Evolutionary conservation across 2,797 vertebrate genomes (phyloP).

Genomic region (Sarcophilus harrisii): DNA sequence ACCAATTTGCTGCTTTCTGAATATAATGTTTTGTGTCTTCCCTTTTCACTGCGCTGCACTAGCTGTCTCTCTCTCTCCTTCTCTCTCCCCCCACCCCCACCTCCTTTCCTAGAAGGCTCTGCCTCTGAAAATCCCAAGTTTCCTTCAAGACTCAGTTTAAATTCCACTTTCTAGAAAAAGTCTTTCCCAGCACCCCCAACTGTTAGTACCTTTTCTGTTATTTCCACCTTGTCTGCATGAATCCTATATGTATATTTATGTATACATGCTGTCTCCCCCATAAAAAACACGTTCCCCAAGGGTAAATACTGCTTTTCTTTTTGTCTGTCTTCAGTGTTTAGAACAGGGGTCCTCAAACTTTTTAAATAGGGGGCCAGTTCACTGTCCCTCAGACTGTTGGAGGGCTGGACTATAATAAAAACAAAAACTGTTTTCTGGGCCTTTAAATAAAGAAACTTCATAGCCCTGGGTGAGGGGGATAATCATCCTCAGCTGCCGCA

Average conservation of each 20-base stretch:
- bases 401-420: too few relatives aligned
- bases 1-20: neutral
- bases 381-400: too few relatives aligned
- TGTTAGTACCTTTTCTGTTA: neutral
- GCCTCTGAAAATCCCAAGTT: neutral
- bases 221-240: neutral
- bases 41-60: neutral
- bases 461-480: too few relatives aligned
- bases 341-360: too few relatives aligned
- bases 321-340: neutral
- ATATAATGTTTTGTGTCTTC: neutral
- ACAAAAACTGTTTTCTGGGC: too few relatives aligned
- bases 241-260: neutral
- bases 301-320: neutral
- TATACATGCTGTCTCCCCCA: neutral
- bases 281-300: neutral
- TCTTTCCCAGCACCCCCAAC: neutral
- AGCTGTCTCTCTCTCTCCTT: neutral
- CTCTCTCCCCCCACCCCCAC: too few relatives aligned
- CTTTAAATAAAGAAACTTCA: too few relatives aligned
- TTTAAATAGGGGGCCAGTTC: too few relatives aligned
- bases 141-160: neutral
- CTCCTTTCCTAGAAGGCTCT: neutral
- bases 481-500: too few relatives aligned
- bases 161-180: neutral